Base-by-base conservation (phyloP, 2,888 invertebrate species). In the Rhingia campestris region DNA sequence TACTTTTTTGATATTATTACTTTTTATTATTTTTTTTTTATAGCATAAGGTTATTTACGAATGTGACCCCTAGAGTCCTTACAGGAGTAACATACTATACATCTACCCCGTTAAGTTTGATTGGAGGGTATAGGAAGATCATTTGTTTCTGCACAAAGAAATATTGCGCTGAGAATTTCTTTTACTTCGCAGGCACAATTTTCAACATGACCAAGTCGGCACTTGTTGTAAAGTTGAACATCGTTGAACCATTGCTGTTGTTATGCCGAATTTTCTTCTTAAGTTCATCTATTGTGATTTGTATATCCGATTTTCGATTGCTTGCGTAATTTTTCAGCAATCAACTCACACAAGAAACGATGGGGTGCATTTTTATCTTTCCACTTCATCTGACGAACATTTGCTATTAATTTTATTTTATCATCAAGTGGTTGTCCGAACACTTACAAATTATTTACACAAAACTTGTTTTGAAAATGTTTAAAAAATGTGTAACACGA, bases 401-500 rank as follows among this genome's bases (percentile, higher is more conserved):
- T n/a, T 6, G 22, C 22, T 22, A 30, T 22, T 47, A 30, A 49
- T 49, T 49, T 49, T 4, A 30, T 49, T 49, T 22, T 49, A 7
- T 10, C 49, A 10, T 49, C 22, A 22, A 49, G 30, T 49, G 30
- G 10, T 9, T 49, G 49, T 10, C 10, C 10, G 49, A 22, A 32
- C 49, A 49, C 49, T 49, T 32, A 49, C 49, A 32, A 49, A 32
- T 49, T 10, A 32, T 30, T 22, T 30, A 10, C 10, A 10, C 4
- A 30, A 47, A 32, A 49, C 30, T 49, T 30, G 30, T 49, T 49
- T 9, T 49, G 0, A 6, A 41, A 41, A 41, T 41, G 30, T 10
- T 49, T 5, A 49, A 49, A 45, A 12, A 56, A n/a, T 14, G 10
- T 39, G 14, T 58, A 41, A 56, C 30, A 30, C 30, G 22, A 58